Evolutionary conservation across 2,888 invertebrate genomes (phyloP).

Genomic region (Julus scandinavius): DNA sequence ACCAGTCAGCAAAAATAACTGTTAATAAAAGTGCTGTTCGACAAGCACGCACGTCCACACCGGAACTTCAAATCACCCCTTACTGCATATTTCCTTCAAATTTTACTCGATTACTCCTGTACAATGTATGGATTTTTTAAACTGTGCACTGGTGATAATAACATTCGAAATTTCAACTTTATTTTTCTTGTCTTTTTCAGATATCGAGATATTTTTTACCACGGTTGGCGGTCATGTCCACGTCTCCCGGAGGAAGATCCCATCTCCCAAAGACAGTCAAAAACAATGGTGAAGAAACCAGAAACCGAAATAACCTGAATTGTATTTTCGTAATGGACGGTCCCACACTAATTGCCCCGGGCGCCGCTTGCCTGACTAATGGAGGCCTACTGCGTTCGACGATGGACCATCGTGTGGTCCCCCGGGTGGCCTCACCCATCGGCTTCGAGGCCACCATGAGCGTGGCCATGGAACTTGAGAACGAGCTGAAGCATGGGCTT

Average conservation of each 20-base stretch:
- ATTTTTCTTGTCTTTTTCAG: neutral
- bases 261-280: neutral
- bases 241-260: neutral
- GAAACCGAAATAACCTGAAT: neutral
- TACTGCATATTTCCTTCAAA: too few relatives aligned
- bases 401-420: neutral
- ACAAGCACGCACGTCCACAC: neutral
- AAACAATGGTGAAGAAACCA: neutral
- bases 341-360: conserved; percentile 10
- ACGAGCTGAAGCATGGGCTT: conserved; percentile 49
- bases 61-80: neutral
- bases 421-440: conserved; percentile 52
- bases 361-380: conserved; percentile 2
- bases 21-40: neutral
- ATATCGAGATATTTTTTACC: neutral
- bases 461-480: conserved; percentile 58
- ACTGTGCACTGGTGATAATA: too few relatives aligned
- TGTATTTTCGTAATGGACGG: neutral
- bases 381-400: neutral
- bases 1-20: conserved; percentile 18
- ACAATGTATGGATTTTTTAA: too few relatives aligned
- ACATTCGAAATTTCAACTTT: neutral
- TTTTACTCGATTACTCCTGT: too few relatives aligned
- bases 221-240: neutral
- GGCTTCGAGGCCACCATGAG: conserved; percentile 58